Conservation (phyloP, 2,113 vertebrate genomes). For the Chascanopsetta lugubris region DNA sequence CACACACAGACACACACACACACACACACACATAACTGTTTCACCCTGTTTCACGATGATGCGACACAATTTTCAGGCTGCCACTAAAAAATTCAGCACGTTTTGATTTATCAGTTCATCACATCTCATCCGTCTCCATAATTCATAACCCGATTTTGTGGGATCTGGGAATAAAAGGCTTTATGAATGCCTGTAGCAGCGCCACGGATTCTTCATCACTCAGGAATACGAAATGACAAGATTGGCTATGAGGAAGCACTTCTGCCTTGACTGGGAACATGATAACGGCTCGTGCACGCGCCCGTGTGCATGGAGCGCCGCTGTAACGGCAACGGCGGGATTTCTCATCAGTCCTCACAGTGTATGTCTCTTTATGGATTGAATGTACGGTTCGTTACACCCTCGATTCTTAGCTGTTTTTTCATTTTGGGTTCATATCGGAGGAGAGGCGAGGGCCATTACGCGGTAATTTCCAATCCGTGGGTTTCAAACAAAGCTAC, state of each 20-base stretch:
- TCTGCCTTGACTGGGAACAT: background rate
- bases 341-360: slow-evolving; percentile 32
- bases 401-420: slow-evolving; percentile 45
- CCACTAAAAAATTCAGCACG: slow-evolving; percentile 20
- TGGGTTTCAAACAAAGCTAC: slow-evolving; percentile 65
- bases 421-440: slow-evolving; percentile 30
- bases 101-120: slow-evolving; percentile 37
- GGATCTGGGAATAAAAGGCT: slow-evolving; percentile 5
- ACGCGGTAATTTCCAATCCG: slow-evolving; percentile 41
- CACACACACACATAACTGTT: slow-evolving; percentile 7
- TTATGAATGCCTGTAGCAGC: background rate
- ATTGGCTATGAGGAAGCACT: slow-evolving; percentile 19
- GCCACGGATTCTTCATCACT: slow-evolving; percentile 13
- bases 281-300: too few species aligned
- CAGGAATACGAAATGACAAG: slow-evolving; percentile 7
- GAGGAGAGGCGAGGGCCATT: slow-evolving; percentile 41
- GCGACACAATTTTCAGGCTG: slow-evolving; percentile 41
- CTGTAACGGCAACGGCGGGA: background rate
- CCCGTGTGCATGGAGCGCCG: background rate
- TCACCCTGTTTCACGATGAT: slow-evolving; percentile 32
- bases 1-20: slow-evolving; percentile 7
- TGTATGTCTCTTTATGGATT: slow-evolving; percentile 2
- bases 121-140: slow-evolving; percentile 24
- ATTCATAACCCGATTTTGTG: slow-evolving; percentile 11
- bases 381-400: slow-evolving; percentile 51